Base-by-base conservation (phyloP, 2,113 vertebrate species). In the Erythrolamprus reginae region DNA sequence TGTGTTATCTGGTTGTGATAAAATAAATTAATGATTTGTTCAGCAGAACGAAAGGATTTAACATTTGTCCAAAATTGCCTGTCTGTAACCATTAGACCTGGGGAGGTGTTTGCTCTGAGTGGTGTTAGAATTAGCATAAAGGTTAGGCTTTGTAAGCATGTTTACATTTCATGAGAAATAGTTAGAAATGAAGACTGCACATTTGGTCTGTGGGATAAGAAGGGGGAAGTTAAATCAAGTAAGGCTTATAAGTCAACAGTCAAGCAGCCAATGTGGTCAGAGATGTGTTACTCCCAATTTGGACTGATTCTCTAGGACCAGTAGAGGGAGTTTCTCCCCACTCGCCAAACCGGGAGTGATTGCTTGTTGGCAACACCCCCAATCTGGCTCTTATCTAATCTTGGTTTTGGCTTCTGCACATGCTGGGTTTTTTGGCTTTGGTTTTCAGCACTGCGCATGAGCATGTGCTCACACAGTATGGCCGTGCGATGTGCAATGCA, bases 21-120 rank as follows among this genome's bases (percentile, higher is more conserved):
- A n/a, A 91, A 92, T 38, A 26, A 65, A 89, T 86, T 28, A 92
- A 56, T 28, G 13, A 21, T 86, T 92, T 87, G 58, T 89, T 48
- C 56, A 0, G 0, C 51, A 12, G n/a, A 87, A 91, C 8, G 10
- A 94, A 33, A 86, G 84, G 48, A 56, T 61, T 1, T 0, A 77
- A 0, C 58, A 8, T 4, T 38, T 42, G 56, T 50, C 26, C 55
- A 61, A 83, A 51, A 61, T 70, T 10, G 56, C 12, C 23, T 15
- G 50, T 28, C n/a, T 88, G 55, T 83, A 84, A 42, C 82, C 21
- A 58, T n/a, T 47, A 21, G 28, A 7, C 19, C 28, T 5, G 33
- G 33, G 70, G 17, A 77, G 7, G 42, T 9, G 7, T 42, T 87
- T 9, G 45, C 83, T 84, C 26, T 33, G 15, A n/a, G 28, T 50